phyloP scores from a whole-genome alignment of 2,888 invertebrate species.

The Prostheceraeus crozeri region DNA sequence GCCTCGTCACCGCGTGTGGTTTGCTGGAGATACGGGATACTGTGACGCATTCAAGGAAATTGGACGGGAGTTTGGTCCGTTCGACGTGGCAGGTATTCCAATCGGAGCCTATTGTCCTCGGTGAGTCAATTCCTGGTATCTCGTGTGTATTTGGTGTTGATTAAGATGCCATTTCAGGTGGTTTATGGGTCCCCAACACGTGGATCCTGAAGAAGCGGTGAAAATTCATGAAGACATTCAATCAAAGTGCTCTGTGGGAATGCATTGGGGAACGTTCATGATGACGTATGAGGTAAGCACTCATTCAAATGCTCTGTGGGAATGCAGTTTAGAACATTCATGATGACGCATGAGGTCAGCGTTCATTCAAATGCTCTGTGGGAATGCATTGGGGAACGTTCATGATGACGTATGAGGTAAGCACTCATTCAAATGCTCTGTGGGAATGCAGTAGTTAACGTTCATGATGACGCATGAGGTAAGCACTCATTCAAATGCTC shows the following conservation, averaged over 20 bases:
- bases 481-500: conserved; percentile 54
- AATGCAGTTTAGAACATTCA: too few species aligned
- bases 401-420: conserved; percentile 45
- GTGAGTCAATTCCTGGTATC: conserved; percentile 43
- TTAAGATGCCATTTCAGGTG: background rate
- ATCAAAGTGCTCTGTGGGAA: conserved; percentile 57
- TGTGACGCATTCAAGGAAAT: conserved; percentile 58
- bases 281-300: conserved; percentile 45
- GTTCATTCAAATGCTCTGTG: conserved; percentile 55
- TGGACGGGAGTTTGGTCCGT: conserved; percentile 58
- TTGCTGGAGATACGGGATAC: conserved; percentile 61
- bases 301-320: too few species aligned
- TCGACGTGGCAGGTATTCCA: conserved; percentile 60
- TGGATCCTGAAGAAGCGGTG: conserved; percentile 59
- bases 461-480: conserved; percentile 58
- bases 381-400: conserved; percentile 62
- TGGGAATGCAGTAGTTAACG: conserved; percentile 58
- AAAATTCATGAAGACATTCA: conserved; percentile 57
- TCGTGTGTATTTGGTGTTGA: background rate
- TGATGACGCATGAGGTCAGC: too few species aligned
- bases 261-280: conserved; percentile 61
- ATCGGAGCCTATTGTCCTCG: conserved; percentile 61
- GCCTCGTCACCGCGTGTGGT: conserved; percentile 56
- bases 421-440: too few species aligned
- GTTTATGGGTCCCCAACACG: conserved; percentile 52